These are phyloP conservation scores for Actinemys pallida DNA, from an alignment of 2,113 vertebrate species.

Conservation along the genomic window DNA sequence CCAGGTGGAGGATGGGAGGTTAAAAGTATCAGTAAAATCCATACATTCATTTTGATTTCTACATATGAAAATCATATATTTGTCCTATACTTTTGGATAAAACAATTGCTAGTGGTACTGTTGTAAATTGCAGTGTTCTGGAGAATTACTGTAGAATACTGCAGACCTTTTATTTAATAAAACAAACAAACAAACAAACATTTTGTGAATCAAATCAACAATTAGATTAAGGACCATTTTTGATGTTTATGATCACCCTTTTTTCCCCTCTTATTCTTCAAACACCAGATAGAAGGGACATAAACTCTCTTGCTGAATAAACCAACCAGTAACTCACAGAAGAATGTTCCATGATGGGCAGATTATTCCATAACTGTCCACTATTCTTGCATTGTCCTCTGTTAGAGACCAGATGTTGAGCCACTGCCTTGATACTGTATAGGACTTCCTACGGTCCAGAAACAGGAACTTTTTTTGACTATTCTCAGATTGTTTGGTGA, in stretches of 20 bases:
- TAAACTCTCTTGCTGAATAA: neutral
- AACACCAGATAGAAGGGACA: fast-evolving
- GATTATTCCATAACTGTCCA: neutral
- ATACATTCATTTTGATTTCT: neutral
- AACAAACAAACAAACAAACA: neutral
- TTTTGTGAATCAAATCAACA: neutral
- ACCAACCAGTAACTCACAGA: neutral
- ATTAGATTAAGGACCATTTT: neutral
- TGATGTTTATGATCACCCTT: neutral
- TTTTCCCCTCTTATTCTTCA: neutral
- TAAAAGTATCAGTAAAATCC: neutral
- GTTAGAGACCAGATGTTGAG: neutral
- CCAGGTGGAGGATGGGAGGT: neutral
- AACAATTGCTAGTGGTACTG: neutral
- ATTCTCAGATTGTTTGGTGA: neutral
- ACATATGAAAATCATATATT: slow-evolving; percentile 12
- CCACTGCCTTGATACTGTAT: neutral
- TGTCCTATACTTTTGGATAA: neutral
- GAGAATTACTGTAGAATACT: neutral
- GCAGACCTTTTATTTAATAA: neutral
- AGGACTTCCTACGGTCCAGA: neutral
- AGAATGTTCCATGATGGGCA: neutral
- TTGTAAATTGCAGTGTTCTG: neutral
- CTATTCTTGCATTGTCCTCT: neutral
- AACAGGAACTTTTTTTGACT: neutral